Evolutionary conservation across 2,113 vertebrate genomes (phyloP), one percentile per base, ranked within the genome.

Genomic region (Ammodytes dubius): DNA sequence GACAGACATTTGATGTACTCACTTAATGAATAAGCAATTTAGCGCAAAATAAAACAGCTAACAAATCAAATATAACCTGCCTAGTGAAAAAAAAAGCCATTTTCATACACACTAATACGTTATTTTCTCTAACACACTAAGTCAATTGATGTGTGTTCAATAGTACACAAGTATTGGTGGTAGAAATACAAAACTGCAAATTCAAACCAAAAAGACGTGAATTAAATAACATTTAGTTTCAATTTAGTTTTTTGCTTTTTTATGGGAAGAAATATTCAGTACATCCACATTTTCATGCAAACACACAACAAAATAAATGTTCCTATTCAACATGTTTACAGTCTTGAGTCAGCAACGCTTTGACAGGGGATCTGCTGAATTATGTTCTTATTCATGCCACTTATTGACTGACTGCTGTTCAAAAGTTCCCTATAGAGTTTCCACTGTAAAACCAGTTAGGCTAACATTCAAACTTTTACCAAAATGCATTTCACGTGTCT

Each of bases 61-160:
- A 53, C 14, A 82, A 47, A 50, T 74, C 61, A n/a, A n/a, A n/a
- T n/a, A n/a, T n/a, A n/a, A n/a, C n/a, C 68, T 59, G 56, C 39
- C 40, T n/a, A 67, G 60, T 4, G 8, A 57, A 54, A 12, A 79
- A 35, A 57, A 70, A 49, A 58, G 52, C 47, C 37, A 64, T 54
- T 77, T 82, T 84, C 59, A 81, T 71, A 74, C 69, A 81, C 5
- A 59, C 15, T 5, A 9, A 19, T 3, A 40, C 50, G 65, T 81
- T 81, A 72, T 84, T 87, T 79, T 78, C 75, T 78, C 68, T 83
- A 84, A 85, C 46, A 58, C 73, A 83, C 60, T 70, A 50, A 91
- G 83, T 27, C 56, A 76, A 70, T 74, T 75, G 40, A 87, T 69
- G 74, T 13, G 19, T 86, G 87, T 85, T 70, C 61, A 74, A 71